Evolutionary conservation across 2,888 invertebrate species (phyloP).

Genomic region (Clanis bilineata): DNA sequence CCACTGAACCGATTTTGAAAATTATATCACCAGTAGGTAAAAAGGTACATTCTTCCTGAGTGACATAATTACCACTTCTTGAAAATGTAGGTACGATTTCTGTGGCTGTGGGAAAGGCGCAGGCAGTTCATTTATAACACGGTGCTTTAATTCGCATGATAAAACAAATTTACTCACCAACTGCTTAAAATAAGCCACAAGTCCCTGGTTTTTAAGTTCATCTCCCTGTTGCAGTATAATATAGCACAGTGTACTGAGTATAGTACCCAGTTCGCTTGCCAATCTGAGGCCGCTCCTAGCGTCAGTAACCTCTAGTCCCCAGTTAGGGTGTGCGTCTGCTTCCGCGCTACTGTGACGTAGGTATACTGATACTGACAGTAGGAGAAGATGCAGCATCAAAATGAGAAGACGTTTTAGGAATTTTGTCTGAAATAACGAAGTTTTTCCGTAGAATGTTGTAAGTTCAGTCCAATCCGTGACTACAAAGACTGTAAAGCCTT

Average conservation of each 20-base stretch:
- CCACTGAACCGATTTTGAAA: too few species aligned
- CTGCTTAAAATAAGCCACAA: constrained; percentile 94
- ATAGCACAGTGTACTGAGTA: constrained; percentile 93
- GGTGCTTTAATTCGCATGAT: background rate
- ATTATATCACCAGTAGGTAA: too few species aligned
- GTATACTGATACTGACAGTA: constrained; percentile 95
- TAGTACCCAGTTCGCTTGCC: constrained; percentile 92
- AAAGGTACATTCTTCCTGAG: too few species aligned
- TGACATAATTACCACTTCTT: too few species aligned
- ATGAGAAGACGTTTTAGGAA: constrained; percentile 95
- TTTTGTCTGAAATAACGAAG: constrained; percentile 85
- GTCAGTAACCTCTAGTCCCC: constrained; percentile 64
- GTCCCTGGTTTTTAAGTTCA: constrained; percentile 96
- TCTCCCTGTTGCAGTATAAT: constrained; percentile 96
- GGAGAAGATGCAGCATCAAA: constrained; percentile 92
- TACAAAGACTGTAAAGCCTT: too few species aligned
- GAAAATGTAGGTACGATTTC: too few species aligned
- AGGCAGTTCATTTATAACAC: too few species aligned
- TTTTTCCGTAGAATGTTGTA: too few species aligned
- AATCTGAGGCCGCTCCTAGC: constrained; percentile 82
- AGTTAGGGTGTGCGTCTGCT: constrained; percentile 60
- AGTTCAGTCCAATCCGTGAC: too few species aligned
- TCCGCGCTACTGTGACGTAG: constrained; percentile 85
- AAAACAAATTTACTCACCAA: constrained; percentile 83
- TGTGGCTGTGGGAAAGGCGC: too few species aligned